Evolutionary conservation across 2,797 vertebrate genomes (phyloP), one percentile per base, ranked within the genome.

Genomic region (Spheniscus humboldti): DNA sequence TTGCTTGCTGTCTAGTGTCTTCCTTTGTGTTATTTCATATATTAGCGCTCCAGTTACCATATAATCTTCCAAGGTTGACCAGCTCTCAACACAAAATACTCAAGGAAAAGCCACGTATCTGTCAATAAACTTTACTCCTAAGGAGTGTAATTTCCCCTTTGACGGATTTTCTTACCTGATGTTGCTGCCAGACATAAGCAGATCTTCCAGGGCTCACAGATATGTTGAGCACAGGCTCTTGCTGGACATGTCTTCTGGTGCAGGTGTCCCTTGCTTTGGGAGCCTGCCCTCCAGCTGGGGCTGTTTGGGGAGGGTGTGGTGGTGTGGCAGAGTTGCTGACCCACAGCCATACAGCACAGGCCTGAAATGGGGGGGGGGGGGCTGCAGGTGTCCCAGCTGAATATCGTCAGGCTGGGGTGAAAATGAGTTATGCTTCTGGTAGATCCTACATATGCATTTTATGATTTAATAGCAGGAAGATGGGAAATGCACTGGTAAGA

Each of bases 121-220:
- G n/a, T 27, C 25, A 43, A 9, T 69, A 76, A 24, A 55, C 55
- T 56, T 73, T 24, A 13, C 9, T 47, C 31, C 31, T 13, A 13
- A 27, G 43, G 19, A 60, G 7, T 18, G 17, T 4, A 41, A 6
- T 24, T 83, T 10, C 13, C 28, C 2, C 7, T 66, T 23, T 63
- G 31, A 20, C 18, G 35, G 28, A 6, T 39, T 31, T 43, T 16
- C 6, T 53, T 43, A 4, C 10, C 45, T 68, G n/a, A 8, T 17
- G 22, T 3, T 75, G 23, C 52, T 64, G 27, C 24, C 37, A 84
- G 25, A 31, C 4, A 7, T 19, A 64, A 35, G 39, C 33, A 71
- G 63, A 20, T 52, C 23, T 48, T 83, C 43, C 18, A 0, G 6
- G 14, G 35, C 67, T 28, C 6, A 1, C 2, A 1, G n/a, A 3